phyloP scores from a whole-genome alignment of 2,113 vertebrate genomes.

The Tylochromis polylepis region DNA sequence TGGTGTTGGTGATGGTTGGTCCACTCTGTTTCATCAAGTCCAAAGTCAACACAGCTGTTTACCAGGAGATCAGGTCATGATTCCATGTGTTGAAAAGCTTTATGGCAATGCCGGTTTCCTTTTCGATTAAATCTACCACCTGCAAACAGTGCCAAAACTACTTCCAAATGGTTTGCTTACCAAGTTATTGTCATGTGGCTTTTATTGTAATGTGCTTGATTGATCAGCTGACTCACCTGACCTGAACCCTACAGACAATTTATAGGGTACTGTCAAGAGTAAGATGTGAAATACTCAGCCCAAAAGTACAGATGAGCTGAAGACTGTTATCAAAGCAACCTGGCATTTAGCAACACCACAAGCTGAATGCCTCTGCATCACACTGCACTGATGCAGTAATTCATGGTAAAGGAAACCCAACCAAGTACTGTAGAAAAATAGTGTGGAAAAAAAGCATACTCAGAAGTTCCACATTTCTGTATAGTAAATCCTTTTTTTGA shows the following conservation, averaged over 20 bases:
- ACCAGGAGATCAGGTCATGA: neutral
- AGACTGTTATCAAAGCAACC: neutral
- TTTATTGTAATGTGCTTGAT: neutral
- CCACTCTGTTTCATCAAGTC: neutral
- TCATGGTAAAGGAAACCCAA: neutral
- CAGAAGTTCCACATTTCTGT: neutral
- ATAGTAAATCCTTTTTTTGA: neutral
- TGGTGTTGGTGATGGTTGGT: neutral
- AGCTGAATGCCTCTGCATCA: neutral
- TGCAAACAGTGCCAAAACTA: neutral
- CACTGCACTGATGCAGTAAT: neutral
- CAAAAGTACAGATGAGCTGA: neutral
- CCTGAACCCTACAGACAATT: neutral
- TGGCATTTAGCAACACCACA: neutral
- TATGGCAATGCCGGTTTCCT: neutral
- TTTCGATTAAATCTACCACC: neutral
- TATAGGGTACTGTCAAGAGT: neutral
- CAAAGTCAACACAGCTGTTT: neutral
- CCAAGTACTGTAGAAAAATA: neutral
- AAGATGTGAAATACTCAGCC: neutral
- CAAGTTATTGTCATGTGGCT: neutral
- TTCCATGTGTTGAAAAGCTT: neutral
- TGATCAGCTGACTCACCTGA: neutral
- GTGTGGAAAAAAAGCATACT: neutral
- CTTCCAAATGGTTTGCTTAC: neutral